Conservation (phyloP, 1,140 invertebrate species). For the Spodoptera frugiperda region DNA sequence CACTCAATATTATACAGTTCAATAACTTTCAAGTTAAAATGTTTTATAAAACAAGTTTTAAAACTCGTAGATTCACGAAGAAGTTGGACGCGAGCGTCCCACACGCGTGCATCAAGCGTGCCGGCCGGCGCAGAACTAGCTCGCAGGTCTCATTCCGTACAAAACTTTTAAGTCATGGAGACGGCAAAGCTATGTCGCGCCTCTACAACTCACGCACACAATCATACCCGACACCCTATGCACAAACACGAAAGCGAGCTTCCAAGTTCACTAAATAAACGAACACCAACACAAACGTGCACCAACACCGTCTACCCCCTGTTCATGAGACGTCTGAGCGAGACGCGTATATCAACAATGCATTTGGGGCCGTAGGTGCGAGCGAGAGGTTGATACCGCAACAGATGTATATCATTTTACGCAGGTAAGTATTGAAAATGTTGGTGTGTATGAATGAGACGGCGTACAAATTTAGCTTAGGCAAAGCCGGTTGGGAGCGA, state of each 20-base stretch:
- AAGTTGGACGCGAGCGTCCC: constrained; percentile 68
- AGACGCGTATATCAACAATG: constrained; percentile 83
- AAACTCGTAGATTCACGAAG: constrained; percentile 72
- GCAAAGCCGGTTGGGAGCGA: constrained; percentile 78
- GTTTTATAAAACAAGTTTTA: constrained; percentile 64
- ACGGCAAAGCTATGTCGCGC: constrained; percentile 86
- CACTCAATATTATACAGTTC: constrained; percentile 24
- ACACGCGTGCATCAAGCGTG: constrained; percentile 73
- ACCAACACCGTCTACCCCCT: constrained; percentile 82
- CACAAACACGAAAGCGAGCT: constrained; percentile 83
- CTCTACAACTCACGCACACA: constrained; percentile 84
- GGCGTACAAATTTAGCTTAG: constrained; percentile 79
- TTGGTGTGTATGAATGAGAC: constrained; percentile 80
- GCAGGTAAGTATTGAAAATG: constrained; percentile 85
- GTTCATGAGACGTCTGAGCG: constrained; percentile 77
- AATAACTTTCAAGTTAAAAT: constrained; percentile 31
- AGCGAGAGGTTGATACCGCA: constrained; percentile 73
- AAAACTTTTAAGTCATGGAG: constrained; percentile 86
- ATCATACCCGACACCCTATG: constrained; percentile 75
- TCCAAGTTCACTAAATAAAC: constrained; percentile 86
- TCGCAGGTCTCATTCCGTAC: constrained; percentile 77
- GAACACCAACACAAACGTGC: constrained; percentile 83
- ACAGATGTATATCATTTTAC: constrained; percentile 86
- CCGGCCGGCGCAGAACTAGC: constrained; percentile 83
- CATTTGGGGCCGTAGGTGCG: constrained; percentile 64